Base-by-base conservation (phyloP, 2,888 invertebrate genomes). In the Drosophila prolongata region DNA sequence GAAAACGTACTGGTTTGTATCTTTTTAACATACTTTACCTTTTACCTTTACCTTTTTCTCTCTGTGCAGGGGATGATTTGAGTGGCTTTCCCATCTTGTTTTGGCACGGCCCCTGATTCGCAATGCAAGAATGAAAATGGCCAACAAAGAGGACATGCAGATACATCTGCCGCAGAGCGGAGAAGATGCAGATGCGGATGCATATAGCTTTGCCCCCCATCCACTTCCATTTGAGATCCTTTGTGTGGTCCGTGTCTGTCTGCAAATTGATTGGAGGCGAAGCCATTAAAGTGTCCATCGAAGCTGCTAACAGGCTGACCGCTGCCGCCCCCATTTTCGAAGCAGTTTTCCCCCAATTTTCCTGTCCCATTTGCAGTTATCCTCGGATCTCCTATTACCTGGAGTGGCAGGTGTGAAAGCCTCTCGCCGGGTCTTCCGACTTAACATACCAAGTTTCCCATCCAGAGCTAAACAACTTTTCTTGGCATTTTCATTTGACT, bases 221-320 rank as follows among this genome's bases (percentile, higher is more conserved):
- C 16, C 24, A 14, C 38, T 19, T 13, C 13, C 37, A n/a, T 40
- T 38, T 27, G 13, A 66, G 38, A 37, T 47, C 53, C 53, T 67
- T 66, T 66, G 65, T 65, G 66, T 46, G 37, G 54, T 54, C 35
- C 44, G 27, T 38, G 68, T 46, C 35, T 24, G 46, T 54, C 53
- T 66, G 55, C 40, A 46, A 54, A 67, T 66, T 66, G 66, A 66
- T 66, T 66, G 66, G 66, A 54, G 67, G 44, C 66, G 66, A 66
- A 66, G 54, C 66, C 66, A 46, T 66, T 54, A 46, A 66, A 66
- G 65, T 66, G 65, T 40, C 65, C 65, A 66, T 54, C 67, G 67
- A 40, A 67, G 62, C 62, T 64, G 62, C 49, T 62, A 62, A 64
- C 62, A 62, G 62, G 62, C 62, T 64, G 62, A 64, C 62, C 62